Percentiles rank a stretch among this genome's conserved stretches.
Evolutionary conservation across 1,140 invertebrate species (phyloP).

Genomic region (Orussus abietinus): DNA sequence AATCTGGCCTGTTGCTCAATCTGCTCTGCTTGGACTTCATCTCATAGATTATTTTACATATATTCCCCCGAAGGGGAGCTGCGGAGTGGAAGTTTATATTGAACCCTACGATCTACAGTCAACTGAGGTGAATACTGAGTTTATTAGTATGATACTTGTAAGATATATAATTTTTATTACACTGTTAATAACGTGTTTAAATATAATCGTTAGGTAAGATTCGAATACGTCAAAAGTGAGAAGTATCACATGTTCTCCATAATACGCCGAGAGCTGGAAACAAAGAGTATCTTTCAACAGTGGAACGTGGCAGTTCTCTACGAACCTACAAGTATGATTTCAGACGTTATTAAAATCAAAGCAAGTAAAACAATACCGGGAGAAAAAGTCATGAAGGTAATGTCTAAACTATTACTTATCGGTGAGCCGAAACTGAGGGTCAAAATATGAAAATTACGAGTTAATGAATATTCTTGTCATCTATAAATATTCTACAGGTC

Average conservation of each 20-base stretch:
- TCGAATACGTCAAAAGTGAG: conserved; percentile 39
- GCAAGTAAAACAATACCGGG: conserved; percentile 32
- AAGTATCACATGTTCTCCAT: conserved; percentile 37
- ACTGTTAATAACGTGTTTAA: conserved; percentile 7
- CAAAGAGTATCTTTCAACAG: conserved; percentile 35
- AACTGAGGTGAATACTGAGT: conserved; percentile 33
- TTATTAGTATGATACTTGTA: neutral
- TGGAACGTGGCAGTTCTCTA: conserved; percentile 44
- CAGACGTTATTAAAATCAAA: conserved; percentile 43
- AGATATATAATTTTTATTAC: neutral
- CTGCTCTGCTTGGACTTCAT: conserved; percentile 48
- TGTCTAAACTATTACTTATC: conserved; percentile 2
- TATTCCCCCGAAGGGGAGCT: conserved; percentile 50
- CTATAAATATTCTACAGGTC: conserved; percentile 32
- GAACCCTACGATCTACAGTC: conserved; percentile 32
- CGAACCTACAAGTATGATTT: conserved; percentile 36
- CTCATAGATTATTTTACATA: conserved; percentile 52
- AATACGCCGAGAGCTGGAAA: conserved; percentile 32
- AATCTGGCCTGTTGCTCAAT: conserved; percentile 46
- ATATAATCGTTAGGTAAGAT: conserved; percentile 36
- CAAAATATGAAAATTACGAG: neutral
- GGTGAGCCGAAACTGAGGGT: no score
- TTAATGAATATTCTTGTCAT: neutral
- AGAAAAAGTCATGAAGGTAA: conserved; percentile 40
- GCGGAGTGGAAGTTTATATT: conserved; percentile 42